Conservation (phyloP, 2,113 vertebrate species). For the Toxotes jaculatrix region DNA sequence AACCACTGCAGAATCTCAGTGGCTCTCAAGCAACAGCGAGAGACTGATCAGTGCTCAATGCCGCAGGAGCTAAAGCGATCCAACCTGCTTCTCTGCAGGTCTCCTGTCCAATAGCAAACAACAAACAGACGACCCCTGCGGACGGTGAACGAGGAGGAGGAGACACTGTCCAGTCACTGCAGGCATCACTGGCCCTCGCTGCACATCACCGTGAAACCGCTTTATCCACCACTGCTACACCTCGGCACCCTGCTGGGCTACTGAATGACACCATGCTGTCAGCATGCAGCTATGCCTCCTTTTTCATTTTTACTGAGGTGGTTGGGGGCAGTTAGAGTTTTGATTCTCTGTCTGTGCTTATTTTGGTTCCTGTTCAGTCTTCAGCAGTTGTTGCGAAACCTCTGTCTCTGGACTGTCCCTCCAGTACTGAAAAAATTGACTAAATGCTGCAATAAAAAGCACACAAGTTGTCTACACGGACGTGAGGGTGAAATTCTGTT, state of each 20-base stretch:
- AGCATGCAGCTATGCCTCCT: conserved; percentile 20
- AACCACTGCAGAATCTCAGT: neutral
- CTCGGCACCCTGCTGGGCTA: conserved; percentile 21
- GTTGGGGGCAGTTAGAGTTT: conserved; percentile 16
- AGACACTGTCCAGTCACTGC: conserved; percentile 11
- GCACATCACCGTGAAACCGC: conserved; percentile 4
- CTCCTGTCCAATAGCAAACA: conserved; percentile 39
- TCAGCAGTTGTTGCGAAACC: neutral
- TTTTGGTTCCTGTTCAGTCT: conserved; percentile 23
- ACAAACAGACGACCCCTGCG: conserved; percentile 39
- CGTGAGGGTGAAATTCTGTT: neutral
- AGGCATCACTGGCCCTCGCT: neutral
- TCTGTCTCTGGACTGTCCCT: neutral
- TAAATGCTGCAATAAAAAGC: neutral
- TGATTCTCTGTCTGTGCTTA: conserved; percentile 17
- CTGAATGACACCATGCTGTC: conserved; percentile 21
- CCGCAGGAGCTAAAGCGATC: neutral
- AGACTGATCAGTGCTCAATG: conserved; percentile 22
- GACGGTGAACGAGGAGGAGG: conserved; percentile 1
- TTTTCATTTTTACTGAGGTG: conserved; percentile 1
- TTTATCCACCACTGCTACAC: conserved; percentile 21
- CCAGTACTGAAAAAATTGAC: neutral
- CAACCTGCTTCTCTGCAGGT: conserved; percentile 33
- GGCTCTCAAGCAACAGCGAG: neutral
- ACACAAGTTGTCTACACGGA: neutral